phyloP scores from a whole-genome alignment of 2,113 vertebrate species.

The Zootoca vivipara region DNA sequence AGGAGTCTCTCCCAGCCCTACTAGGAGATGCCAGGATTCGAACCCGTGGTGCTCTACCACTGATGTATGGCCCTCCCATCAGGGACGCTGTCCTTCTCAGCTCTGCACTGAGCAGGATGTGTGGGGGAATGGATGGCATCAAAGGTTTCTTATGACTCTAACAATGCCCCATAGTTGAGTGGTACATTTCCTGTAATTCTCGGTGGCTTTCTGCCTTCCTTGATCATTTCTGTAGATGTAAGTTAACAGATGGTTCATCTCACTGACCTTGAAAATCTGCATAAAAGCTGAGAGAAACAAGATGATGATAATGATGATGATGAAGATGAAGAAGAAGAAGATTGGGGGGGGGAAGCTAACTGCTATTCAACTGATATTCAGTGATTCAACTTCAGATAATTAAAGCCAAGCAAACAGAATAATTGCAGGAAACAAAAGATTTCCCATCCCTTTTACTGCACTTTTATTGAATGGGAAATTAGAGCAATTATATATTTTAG shows the following conservation, averaged over 20 bases:
- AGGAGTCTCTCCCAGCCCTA: too few species aligned
- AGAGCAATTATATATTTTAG: slow-evolving; percentile 11
- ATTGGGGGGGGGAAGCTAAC: not conserved
- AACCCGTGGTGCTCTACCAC: too few species aligned
- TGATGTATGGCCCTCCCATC: too few species aligned
- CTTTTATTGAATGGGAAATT: slow-evolving; percentile 15
- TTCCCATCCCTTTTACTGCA: too few species aligned
- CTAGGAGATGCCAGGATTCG: too few species aligned
- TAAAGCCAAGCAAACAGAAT: slow-evolving; percentile 33
- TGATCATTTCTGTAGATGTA: not conserved
- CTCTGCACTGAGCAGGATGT: too few species aligned
- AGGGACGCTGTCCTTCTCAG: too few species aligned
- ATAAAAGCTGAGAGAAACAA: not conserved
- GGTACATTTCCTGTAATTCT: not conserved
- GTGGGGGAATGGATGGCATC: too few species aligned
- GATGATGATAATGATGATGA: too few species aligned
- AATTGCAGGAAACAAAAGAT: not conserved
- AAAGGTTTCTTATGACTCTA: too few species aligned
- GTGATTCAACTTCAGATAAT: not conserved
- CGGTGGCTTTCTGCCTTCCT: not conserved
- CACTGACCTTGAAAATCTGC: slow-evolving; percentile 32
- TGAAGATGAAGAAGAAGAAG: not conserved
- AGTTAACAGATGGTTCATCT: slow-evolving; percentile 27
- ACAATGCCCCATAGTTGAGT: too few species aligned
- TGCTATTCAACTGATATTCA: not conserved